These are phyloP conservation scores for Protophormia terraenovae DNA, from an alignment of 2,888 invertebrate species.

Conservation along the genomic window DNA sequence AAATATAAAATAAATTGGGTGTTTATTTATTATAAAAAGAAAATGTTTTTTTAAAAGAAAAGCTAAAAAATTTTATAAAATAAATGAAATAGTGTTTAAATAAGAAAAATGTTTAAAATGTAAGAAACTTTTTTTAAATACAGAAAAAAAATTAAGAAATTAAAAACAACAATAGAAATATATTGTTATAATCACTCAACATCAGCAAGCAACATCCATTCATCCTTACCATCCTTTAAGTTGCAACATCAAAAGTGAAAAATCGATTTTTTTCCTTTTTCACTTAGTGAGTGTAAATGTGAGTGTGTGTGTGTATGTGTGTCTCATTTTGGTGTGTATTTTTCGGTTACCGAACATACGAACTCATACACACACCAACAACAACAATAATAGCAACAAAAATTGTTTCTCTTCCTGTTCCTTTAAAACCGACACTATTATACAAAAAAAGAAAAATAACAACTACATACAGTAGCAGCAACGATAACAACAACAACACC, in stretches of 20 bases:
- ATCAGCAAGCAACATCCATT: neutral
- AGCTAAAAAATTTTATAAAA: neutral
- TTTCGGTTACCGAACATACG: constrained; percentile 38
- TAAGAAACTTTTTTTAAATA: too few species aligned
- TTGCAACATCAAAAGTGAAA: constrained; percentile 59
- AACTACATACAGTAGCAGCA: constrained; percentile 6
- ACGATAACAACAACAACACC: constrained; percentile 6
- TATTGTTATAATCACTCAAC: neutral
- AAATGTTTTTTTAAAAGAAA: neutral
- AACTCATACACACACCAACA: neutral
- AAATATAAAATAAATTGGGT: neutral
- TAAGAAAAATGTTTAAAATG: too few species aligned
- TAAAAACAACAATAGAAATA: neutral
- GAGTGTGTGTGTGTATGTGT: neutral
- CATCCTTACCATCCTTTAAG: constrained; percentile 8
- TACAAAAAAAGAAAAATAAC: too few species aligned
- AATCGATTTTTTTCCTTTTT: constrained; percentile 64
- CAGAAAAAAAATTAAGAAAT: neutral
- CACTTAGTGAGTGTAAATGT: neutral
- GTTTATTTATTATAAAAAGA: neutral
- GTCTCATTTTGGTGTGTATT: constrained; percentile 17
- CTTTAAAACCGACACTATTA: constrained; percentile 49
- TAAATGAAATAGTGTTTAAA: too few species aligned
- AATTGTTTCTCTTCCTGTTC: constrained; percentile 54
- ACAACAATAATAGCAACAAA: too few species aligned